A percentile compares a stretch with the other conserved stretches of the same genome.
phyloP scores from a whole-genome alignment of 2,113 vertebrate genomes.

The Zosterops borbonicus region DNA sequence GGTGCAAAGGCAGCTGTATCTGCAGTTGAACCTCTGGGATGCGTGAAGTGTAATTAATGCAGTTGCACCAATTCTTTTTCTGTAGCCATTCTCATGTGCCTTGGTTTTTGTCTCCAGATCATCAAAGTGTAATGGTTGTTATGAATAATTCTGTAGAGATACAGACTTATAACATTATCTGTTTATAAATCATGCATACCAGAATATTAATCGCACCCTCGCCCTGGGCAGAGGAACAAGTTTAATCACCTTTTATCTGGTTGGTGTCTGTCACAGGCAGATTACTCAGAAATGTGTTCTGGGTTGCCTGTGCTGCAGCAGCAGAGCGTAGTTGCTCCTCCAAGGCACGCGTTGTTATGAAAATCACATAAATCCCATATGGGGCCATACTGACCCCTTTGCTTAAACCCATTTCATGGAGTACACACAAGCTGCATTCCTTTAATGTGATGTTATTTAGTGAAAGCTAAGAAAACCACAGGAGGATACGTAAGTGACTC shows the following conservation, averaged over 20 bases:
- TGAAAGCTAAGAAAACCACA: not conserved
- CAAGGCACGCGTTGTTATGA: fast-evolving
- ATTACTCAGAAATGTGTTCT: conserved; percentile 2
- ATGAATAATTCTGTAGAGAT: conserved; percentile 21
- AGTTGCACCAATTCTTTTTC: not conserved
- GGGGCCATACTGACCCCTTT: not conserved
- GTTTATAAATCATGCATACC: conserved; percentile 32
- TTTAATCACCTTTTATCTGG: conserved; percentile 40
- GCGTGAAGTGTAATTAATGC: not conserved
- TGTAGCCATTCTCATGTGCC: not conserved
- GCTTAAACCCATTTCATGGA: not conserved
- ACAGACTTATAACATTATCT: conserved; percentile 18
- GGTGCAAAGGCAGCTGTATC: not conserved
- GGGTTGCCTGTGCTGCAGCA: not conserved
- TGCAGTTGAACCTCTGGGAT: not conserved
- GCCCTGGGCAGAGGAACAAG: not conserved
- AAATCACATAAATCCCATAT: not conserved
- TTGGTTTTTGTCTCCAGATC: not conserved
- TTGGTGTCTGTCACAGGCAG: not conserved
- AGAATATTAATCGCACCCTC: conserved; percentile 21
- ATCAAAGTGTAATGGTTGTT: not conserved
- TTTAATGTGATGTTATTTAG: not conserved
- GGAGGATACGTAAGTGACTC: not conserved
- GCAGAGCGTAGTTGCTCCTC: not conserved
- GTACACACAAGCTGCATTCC: not conserved